These are phyloP conservation scores for Tamandua tetradactyla DNA, from an alignment of 2,797 vertebrate species.

Conservation along the genomic window DNA sequence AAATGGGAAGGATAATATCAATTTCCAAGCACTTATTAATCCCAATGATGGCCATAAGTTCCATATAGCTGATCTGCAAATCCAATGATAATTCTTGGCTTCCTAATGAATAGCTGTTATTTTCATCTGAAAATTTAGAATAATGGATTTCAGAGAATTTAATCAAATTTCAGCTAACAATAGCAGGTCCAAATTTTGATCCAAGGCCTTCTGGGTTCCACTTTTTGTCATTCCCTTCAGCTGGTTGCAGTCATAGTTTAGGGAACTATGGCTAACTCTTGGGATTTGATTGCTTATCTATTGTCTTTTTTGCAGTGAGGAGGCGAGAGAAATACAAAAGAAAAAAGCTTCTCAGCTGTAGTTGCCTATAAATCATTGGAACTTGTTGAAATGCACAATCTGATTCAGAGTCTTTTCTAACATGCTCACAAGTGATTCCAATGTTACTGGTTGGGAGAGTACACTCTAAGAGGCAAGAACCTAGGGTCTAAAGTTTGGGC, in stretches of 20 bases:
- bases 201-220: neutral
- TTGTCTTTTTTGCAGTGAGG: neutral
- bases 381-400: neutral
- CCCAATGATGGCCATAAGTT: neutral
- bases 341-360: neutral
- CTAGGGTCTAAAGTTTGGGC: neutral
- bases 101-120: neutral
- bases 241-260: neutral
- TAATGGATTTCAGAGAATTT: constrained; percentile 15
- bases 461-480: neutral
- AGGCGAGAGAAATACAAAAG: neutral
- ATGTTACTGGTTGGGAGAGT: neutral
- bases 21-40: neutral
- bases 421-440: neutral
- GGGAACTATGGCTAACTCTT: neutral
- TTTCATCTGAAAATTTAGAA: constrained; percentile 41
- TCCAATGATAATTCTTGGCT: neutral
- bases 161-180: constrained; percentile 13
- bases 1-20: neutral
- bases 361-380: neutral
- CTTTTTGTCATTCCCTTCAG: neutral
- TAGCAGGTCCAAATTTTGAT: constrained; percentile 1
- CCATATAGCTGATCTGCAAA: neutral
- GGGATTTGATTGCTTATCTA: neutral
- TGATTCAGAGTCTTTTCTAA: neutral